Conservation (phyloP, 1,140 invertebrate species). For the Pectinophora gossypiella region DNA sequence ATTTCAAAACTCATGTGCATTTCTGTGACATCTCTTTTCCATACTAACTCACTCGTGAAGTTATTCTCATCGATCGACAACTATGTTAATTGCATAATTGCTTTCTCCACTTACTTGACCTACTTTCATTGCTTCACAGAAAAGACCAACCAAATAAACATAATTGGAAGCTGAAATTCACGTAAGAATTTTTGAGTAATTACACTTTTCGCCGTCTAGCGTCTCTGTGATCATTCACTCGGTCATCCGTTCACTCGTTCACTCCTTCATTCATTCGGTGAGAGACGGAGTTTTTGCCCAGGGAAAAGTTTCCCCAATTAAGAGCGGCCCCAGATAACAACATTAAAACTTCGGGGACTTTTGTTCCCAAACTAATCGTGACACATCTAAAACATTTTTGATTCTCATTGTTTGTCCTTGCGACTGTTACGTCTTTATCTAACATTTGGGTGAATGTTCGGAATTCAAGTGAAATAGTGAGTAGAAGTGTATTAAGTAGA, state of each 20-base stretch:
- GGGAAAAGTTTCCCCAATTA: conserved; percentile 57
- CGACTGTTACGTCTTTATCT: too few relatives aligned
- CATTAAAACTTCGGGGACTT: conserved; percentile 44
- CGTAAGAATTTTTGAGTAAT: conserved; percentile 36
- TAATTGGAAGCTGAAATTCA: conserved; percentile 7
- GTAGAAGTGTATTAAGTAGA: too few relatives aligned
- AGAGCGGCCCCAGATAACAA: conserved; percentile 36
- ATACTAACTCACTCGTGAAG: too few relatives aligned
- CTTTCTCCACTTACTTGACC: neutral
- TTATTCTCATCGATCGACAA: too few relatives aligned
- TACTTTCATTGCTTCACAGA: too few relatives aligned
- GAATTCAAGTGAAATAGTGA: too few relatives aligned
- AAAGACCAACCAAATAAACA: too few relatives aligned
- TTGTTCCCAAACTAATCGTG: conserved; percentile 42
- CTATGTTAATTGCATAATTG: too few relatives aligned
- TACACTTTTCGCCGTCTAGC: conserved; percentile 20
- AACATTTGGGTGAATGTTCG: too few relatives aligned
- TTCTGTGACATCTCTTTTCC: too few relatives aligned
- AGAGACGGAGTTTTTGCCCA: conserved; percentile 21
- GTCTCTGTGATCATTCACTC: conserved; percentile 32
- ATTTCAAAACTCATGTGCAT: too few relatives aligned
- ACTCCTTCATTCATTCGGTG: conserved; percentile 32
- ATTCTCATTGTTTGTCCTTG: too few relatives aligned
- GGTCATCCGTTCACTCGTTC: conserved; percentile 28
- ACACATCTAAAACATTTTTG: conserved; percentile 36